Conservation (phyloP, 92 coral and sea anemone genomes). For the Phenganax marumi region DNA sequence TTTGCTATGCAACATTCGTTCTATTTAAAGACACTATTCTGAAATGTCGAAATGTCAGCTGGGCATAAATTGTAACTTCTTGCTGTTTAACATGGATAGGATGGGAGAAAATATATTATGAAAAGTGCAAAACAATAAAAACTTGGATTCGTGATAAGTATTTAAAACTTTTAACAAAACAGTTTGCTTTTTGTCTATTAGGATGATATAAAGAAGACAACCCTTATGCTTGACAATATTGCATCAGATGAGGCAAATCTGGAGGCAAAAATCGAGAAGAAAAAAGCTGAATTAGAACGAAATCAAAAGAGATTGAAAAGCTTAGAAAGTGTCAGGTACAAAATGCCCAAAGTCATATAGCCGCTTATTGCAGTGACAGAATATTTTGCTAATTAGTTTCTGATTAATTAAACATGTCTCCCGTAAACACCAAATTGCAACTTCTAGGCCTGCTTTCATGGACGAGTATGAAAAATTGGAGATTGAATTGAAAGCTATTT, state of each 20-base stretch:
- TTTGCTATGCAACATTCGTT: neutral
- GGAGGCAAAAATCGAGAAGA: conserved; percentile 95
- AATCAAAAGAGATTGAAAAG: conserved; percentile 89
- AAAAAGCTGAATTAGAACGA: conserved; percentile 89
- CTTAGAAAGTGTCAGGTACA: conserved; percentile 88
- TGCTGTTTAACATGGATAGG: too few relatives aligned
- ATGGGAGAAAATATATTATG: too few relatives aligned
- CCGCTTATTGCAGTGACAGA: neutral
- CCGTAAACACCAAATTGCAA: too few relatives aligned
- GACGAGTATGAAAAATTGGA: conserved; percentile 97
- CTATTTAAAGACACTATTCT: neutral
- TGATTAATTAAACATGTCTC: neutral
- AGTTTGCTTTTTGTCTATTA: conserved; percentile 8
- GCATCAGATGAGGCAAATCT: conserved; percentile 99
- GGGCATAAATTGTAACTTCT: too few relatives aligned
- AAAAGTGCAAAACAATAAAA: too few relatives aligned
- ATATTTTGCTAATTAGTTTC: neutral
- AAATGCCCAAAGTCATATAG: neutral
- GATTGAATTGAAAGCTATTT: conserved; percentile 79
- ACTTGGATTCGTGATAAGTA: too few relatives aligned
- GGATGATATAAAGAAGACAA: conserved; percentile 91
- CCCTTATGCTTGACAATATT: conserved; percentile 95
- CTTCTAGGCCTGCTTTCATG: conserved; percentile 91
- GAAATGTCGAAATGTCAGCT: neutral
- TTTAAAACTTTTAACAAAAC: neutral